Conservation (phyloP, 1,140 invertebrate species). For the Dicyema japonicum region DNA sequence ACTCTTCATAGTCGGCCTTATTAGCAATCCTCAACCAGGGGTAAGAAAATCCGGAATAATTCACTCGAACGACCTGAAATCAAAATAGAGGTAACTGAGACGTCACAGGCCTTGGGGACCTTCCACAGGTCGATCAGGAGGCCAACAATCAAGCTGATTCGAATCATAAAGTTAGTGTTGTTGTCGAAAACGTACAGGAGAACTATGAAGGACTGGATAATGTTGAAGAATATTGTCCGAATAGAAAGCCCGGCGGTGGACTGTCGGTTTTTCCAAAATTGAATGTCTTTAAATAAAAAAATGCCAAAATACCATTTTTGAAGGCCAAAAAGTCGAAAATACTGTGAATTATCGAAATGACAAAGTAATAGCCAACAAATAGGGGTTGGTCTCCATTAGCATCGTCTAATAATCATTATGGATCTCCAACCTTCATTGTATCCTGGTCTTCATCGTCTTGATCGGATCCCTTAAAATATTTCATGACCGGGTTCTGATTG, state of each 20-base stretch:
- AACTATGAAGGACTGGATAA: slow-evolving; percentile 74
- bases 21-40: slow-evolving; percentile 47
- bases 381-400: slow-evolving; percentile 74
- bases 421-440: slow-evolving; percentile 34
- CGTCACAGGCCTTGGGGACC: slow-evolving; percentile 54
- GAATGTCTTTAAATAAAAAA: slow-evolving; percentile 39
- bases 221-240: slow-evolving; percentile 87
- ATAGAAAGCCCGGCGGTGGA: slow-evolving; percentile 83
- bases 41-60: slow-evolving; percentile 37
- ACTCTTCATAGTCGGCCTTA: slow-evolving; percentile 79
- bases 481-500: slow-evolving; percentile 28
- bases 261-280: slow-evolving; percentile 92
- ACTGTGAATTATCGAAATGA: slow-evolving; percentile 69
- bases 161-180: slow-evolving; percentile 76
- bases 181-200: slow-evolving; percentile 82
- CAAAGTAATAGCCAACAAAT: slow-evolving; percentile 59
- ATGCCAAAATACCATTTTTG: slow-evolving; percentile 44
- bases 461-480: slow-evolving; percentile 14
- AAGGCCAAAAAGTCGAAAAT: slow-evolving; percentile 92
- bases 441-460: slow-evolving; percentile 67
- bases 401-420: slow-evolving; percentile 29
- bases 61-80: slow-evolving; percentile 34
- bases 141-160: slow-evolving; percentile 45
- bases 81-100: slow-evolving; percentile 11
- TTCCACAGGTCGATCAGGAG: slow-evolving; percentile 96